phyloP scores from a whole-genome alignment of 2,113 vertebrate species.

The Cyanoramphus novaezelandiae region DNA sequence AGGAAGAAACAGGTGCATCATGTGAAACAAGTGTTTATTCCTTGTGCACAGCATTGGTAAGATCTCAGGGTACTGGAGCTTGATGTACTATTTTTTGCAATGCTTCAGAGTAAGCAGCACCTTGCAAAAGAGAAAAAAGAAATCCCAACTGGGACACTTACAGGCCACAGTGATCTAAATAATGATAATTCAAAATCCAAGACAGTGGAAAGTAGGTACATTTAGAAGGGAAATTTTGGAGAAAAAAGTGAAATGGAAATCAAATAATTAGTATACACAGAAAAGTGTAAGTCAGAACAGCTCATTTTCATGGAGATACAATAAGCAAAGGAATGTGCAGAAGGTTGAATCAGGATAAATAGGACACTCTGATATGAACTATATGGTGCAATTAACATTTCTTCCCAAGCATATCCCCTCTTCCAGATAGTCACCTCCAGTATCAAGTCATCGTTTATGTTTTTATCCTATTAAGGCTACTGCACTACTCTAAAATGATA shows the following conservation, averaged over 20 bases:
- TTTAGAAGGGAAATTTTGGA: background rate
- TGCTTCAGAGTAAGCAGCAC: background rate
- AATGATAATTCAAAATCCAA: background rate
- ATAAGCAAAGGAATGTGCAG: background rate
- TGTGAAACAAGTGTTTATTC: background rate
- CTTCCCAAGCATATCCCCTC: background rate
- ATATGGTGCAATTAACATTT: background rate
- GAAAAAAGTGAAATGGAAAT: background rate
- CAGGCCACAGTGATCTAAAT: background rate
- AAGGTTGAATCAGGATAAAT: background rate
- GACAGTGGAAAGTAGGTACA: background rate
- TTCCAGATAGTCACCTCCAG: background rate
- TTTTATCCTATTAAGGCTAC: background rate
- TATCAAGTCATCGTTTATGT: background rate
- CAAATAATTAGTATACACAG: background rate
- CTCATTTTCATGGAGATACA: background rate
- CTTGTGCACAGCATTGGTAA: background rate
- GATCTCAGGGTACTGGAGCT: background rate
- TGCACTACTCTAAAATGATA: background rate
- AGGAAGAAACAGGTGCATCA: background rate
- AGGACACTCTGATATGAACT: background rate
- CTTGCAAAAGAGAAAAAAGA: background rate
- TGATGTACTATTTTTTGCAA: background rate
- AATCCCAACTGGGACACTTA: background rate
- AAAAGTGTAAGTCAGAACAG: background rate